Base-by-base conservation (phyloP, 2,113 vertebrate genomes). In the Nesoenas mayeri region DNA sequence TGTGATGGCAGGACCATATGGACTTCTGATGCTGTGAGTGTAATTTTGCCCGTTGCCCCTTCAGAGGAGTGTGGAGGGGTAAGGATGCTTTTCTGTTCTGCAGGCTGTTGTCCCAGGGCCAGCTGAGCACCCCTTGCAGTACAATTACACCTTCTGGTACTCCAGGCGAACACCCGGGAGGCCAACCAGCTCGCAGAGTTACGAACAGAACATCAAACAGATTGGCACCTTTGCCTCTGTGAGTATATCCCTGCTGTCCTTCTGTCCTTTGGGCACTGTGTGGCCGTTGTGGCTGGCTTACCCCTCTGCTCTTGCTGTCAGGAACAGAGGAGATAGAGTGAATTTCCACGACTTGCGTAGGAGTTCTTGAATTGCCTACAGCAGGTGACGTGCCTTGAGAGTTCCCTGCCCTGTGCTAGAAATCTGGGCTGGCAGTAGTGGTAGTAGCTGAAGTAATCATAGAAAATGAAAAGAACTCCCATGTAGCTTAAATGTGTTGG, bases 101-200 rank as follows among this genome's bases (percentile, higher is more conserved):
- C 92, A 98, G 98, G 98, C 98, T 85, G 98, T 98, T 78, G 98
- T 98, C 28, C 98, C 98, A 15, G 98, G 98, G 71, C 98, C 98
- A 2, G 98, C 98, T 32, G 98, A 98, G 88, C 98, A 98, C 77
- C 98, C 98, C 18, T 74, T 98, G 92, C 98, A 98, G 96, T 98
- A 98, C 79, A 98, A 98, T 95, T 98, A 98, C 65, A 98, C 98
- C 31, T 98, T 98, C 78, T 98, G 98, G 98, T 98, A 98, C 96
- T 98, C 98, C 25, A 96, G 98, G 29, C 98, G 98, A 57, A 98
- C 98, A 2, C 98, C 98, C 0, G 98, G 98, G 66, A 98, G 98
- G 34, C 98, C 98, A 44, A 98, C 98, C 75, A 98, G 98, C 95
- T 98, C 98, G 0, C 98, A 98, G 95, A 98, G 98, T 53, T 98